A percentile compares a stretch with the other conserved stretches of the same genome.
Evolutionary conservation across 2,113 vertebrate genomes (phyloP).

Genomic region (Phalacrocorax aristotelis): DNA sequence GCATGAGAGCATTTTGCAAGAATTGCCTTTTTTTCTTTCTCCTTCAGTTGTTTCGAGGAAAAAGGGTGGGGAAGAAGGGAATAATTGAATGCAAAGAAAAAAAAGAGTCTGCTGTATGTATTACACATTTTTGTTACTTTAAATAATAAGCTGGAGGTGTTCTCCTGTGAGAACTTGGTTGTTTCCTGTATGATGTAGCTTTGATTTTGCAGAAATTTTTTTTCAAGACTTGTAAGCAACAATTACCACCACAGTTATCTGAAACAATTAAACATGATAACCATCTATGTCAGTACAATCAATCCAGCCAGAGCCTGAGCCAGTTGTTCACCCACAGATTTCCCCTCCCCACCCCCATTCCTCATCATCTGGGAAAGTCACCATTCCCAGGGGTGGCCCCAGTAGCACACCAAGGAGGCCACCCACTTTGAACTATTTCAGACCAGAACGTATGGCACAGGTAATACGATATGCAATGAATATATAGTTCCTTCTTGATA

Average conservation of each 20-base stretch:
- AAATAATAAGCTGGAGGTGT: not conserved
- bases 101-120: not conserved
- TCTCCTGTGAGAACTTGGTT: not conserved
- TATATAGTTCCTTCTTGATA: not conserved
- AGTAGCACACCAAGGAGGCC: not conserved
- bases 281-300: not conserved
- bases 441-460: not conserved
- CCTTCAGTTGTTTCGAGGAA: not conserved
- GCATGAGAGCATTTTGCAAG: not conserved
- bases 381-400: not conserved
- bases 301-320: not conserved
- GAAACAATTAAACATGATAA: not conserved
- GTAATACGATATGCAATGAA: not conserved
- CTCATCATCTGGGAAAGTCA: not conserved
- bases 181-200: not conserved
- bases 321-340: not conserved
- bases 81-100: not conserved
- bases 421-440: slow-evolving; percentile 1
- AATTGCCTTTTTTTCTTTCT: not conserved
- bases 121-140: not conserved
- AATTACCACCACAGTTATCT: not conserved
- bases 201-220: not conserved
- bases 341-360: not conserved
- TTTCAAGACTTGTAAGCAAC: not conserved
- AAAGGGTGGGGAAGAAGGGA: not conserved